Conservation (phyloP, 2,113 vertebrate species). For the Leucosticte australis region DNA sequence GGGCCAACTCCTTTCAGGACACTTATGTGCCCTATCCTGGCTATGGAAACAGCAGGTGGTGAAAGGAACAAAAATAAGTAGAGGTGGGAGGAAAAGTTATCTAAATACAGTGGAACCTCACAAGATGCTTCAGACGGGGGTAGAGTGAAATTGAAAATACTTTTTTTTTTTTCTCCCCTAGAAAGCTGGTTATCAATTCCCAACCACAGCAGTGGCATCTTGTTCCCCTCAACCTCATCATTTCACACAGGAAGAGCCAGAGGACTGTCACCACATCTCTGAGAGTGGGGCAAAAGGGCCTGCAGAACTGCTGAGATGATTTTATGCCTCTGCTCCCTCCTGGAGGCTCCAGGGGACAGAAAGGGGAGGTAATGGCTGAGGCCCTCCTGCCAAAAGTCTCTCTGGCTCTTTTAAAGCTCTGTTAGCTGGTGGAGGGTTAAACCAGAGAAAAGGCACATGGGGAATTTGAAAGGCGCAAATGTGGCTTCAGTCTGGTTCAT, state of each 20-base stretch:
- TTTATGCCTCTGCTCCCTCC: background rate
- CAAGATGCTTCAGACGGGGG: background rate
- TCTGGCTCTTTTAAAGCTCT: background rate
- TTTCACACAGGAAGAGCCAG: background rate
- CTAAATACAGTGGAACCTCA: constrained; percentile 13
- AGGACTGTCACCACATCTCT: background rate
- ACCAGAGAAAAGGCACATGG: background rate
- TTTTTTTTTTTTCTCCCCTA: accelerated
- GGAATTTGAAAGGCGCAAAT: background rate
- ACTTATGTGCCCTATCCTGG: background rate
- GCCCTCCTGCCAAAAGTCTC: background rate
- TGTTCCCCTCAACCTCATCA: accelerated
- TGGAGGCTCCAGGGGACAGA: accelerated
- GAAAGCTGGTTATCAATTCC: background rate
- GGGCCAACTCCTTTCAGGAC: constrained; percentile 6
- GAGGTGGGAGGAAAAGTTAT: constrained; percentile 34
- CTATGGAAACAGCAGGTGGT: constrained; percentile 20
- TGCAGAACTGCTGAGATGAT: background rate
- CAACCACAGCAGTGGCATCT: background rate
- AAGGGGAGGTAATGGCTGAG: background rate
- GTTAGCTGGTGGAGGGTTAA: background rate
- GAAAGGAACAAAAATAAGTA: constrained; percentile 46
- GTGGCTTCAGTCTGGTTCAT: background rate
- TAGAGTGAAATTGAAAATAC: background rate
- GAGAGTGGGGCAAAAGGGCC: background rate